A percentile compares a stretch with the other conserved stretches of the same genome.
Evolutionary conservation across 1,140 invertebrate genomes (phyloP).

Genomic region (Maconellicoccus hirsutus): DNA sequence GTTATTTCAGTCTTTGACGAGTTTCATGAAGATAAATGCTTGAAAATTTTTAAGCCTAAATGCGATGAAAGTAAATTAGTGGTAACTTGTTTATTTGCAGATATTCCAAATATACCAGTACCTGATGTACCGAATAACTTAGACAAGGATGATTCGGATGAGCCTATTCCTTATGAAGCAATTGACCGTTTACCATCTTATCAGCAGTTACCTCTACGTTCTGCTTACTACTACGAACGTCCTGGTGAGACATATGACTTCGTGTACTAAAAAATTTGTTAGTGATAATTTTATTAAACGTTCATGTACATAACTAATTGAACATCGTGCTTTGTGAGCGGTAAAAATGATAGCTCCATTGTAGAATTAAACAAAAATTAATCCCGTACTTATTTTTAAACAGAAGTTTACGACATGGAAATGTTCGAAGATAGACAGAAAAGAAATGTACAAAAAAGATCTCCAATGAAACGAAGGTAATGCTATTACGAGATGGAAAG

Average conservation of each 20-base stretch:
- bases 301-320: too few species aligned
- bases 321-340: too few species aligned
- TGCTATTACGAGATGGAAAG: too few species aligned
- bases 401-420: slow-evolving; percentile 17
- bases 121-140: slow-evolving; percentile 31
- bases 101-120: slow-evolving; percentile 18
- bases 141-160: slow-evolving; percentile 33
- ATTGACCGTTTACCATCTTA: not conserved
- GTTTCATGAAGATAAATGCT: too few species aligned
- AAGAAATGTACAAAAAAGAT: slow-evolving; percentile 1
- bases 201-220: not conserved
- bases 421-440: slow-evolving; percentile 19
- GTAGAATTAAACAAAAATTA: too few species aligned
- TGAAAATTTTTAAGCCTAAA: too few species aligned
- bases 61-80: not conserved
- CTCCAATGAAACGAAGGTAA: not conserved
- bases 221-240: not conserved
- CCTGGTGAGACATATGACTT: not conserved
- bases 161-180: not conserved
- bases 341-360: too few species aligned
- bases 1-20: too few species aligned
- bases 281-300: too few species aligned
- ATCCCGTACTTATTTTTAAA: not conserved
- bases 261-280: too few species aligned
- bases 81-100: not conserved